Conservation (phyloP, 2,888 invertebrate species). For the Chelonus formosanus region DNA sequence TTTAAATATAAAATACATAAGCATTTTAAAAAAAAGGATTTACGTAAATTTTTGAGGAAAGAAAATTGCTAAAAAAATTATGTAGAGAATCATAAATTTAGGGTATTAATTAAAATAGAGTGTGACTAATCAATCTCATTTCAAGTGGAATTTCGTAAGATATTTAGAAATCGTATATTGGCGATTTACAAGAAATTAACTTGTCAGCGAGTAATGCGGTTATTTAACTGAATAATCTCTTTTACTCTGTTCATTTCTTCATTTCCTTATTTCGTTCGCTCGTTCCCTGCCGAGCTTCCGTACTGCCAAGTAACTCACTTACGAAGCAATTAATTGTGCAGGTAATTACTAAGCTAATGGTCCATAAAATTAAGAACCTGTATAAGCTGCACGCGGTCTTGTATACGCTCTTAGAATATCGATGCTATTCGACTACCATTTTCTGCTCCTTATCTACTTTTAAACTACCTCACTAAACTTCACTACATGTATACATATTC, state of each 20-base stretch:
- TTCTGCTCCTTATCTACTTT: constrained; percentile 2
- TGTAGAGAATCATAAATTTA: too few relatives aligned
- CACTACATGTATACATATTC: too few relatives aligned
- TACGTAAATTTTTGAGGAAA: too few relatives aligned
- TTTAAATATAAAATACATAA: too few relatives aligned
- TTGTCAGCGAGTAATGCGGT: not conserved
- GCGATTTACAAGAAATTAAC: constrained; percentile 22
- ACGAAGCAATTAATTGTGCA: constrained; percentile 57
- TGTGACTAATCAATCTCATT: too few relatives aligned
- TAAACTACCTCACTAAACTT: constrained; percentile 10
- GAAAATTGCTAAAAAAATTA: too few relatives aligned
- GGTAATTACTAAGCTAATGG: constrained; percentile 58
- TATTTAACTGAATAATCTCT: constrained; percentile 26
- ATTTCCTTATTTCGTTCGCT: constrained; percentile 4
- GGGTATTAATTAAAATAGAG: too few relatives aligned
- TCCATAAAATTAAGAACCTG: constrained; percentile 59
- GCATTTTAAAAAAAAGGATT: too few relatives aligned
- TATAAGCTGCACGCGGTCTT: constrained; percentile 38
- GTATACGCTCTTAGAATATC: constrained; percentile 28
- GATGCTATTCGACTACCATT: constrained; percentile 6
- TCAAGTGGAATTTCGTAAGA: not conserved
- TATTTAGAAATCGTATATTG: constrained; percentile 5
- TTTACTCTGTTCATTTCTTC: constrained; percentile 21
- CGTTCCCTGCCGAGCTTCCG: constrained; percentile 20
- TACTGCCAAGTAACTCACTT: constrained; percentile 54